phyloP scores from a whole-genome alignment of 2,888 invertebrate genomes.

The Steinernema scapterisci region DNA sequence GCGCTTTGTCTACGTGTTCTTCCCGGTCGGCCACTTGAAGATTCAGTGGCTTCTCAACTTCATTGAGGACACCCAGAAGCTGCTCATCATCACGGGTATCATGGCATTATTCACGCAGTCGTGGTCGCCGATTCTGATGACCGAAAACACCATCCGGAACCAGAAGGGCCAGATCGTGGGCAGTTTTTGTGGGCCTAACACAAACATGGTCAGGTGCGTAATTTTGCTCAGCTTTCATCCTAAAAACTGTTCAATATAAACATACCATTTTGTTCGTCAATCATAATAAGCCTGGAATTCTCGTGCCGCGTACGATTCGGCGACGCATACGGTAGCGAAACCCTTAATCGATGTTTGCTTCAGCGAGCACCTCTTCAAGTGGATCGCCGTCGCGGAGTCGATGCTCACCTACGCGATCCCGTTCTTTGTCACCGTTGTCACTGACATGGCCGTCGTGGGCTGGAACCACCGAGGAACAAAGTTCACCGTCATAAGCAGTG shows the following conservation, averaged over 20 bases:
- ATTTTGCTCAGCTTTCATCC: neutral
- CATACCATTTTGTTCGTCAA: too few species aligned
- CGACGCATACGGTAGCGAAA: neutral
- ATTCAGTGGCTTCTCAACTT: slow-evolving; percentile 46
- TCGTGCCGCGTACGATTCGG: too few species aligned
- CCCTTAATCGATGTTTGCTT: slow-evolving; percentile 31
- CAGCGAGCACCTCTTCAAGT: slow-evolving; percentile 51
- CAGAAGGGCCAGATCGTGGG: slow-evolving; percentile 27
- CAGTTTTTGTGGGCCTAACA: slow-evolving; percentile 36
- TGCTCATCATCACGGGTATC: slow-evolving; percentile 49
- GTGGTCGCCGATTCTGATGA: slow-evolving; percentile 50
- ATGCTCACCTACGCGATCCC: slow-evolving; percentile 57
- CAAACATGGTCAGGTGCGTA: slow-evolving; percentile 34
- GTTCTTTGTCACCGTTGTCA: slow-evolving; percentile 54
- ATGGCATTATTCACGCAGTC: slow-evolving; percentile 53
- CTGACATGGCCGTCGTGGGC: slow-evolving; percentile 56
- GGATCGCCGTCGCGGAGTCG: slow-evolving; percentile 54
- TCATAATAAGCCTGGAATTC: too few species aligned
- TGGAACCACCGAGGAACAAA: slow-evolving; percentile 1
- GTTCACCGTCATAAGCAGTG: slow-evolving; percentile 11
- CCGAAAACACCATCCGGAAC: slow-evolving; percentile 37
- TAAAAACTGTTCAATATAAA: too few species aligned
- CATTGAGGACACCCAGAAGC: slow-evolving; percentile 46
- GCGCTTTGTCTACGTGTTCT: slow-evolving; percentile 55
- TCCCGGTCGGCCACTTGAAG: slow-evolving; percentile 51